Evolutionary conservation across 2,797 vertebrate genomes (phyloP), one percentile per base, ranked within the genome.

Genomic region (Poecile montanus): DNA sequence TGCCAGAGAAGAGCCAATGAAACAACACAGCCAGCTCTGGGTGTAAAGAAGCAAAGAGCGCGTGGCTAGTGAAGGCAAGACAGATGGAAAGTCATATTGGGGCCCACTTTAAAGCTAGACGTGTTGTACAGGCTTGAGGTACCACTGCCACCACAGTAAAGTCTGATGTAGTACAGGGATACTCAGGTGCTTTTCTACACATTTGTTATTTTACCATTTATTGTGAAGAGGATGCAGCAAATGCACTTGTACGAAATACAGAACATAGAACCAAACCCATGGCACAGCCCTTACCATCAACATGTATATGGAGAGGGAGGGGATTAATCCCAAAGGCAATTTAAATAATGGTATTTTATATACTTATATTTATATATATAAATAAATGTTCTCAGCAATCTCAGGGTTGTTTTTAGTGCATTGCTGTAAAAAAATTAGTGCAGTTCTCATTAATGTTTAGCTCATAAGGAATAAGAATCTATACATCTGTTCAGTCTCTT

Each of bases 361-460:
- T 98, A 98, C 97, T 98, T 98, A 99, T 98, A 99, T 98, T 98
- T 98, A 98, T 98, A 98, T 98, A 99, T 98, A 99, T 99, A 99
- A 99, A 99, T 99, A 99, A 98, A 99, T 98, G 97, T 93, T 98
- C 98, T 98, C 98, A 98, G 98, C 98, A 97, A 98, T 97, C 97
- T 98, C 98, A 98, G 98, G 98, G 98, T 98, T 96, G 96, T 91
- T 97, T 97, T 98, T 99, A 99, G 99, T 99, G 99, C 99, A 99
- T 99, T 98, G 97, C 98, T 98, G 98, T 98, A 99, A 99, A 99
- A 97, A 98, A 97, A 98, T 98, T 98, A 98, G 99, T 99, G 99
- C 99, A 99, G 99, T 98, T 98, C 98, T 98, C 97, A 98, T 97
- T 97, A 97, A 97, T 96, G 95, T 95, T 96, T 97, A 97, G 97